Base-by-base conservation (phyloP, 2,113 vertebrate species). In the Nicator chloris region DNA sequence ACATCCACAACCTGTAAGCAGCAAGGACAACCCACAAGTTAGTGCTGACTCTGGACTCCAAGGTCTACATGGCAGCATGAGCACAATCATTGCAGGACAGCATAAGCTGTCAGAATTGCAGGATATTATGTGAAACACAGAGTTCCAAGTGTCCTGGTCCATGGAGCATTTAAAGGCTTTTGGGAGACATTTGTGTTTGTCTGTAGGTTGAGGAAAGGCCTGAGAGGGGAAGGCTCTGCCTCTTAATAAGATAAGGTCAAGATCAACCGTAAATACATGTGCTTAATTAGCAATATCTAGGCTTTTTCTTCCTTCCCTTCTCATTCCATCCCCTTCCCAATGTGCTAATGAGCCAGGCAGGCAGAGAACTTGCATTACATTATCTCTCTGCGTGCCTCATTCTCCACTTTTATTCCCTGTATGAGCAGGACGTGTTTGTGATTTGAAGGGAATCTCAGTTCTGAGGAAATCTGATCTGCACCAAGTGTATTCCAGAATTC, bases 191-290 rank as follows among this genome's bases (percentile, higher is more conserved):
- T 47, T 78, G 51, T 2, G 1, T 50, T 70, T 18, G 17, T 47
- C 76, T 82, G 45, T 60, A 69, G 66, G 69, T 79, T 51, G 65
- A 64, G 47, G 54, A 81, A 47, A 44, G 47, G 57, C 35, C 39
- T 28, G 73, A 94, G 83, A 82, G 50, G 39, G 16, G n/a, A 82
- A 89, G 61, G 61, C 56, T 90, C 70, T 94, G 53, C 15, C 70
- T 82, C 53, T 87, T 95, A 85, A 79, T 79, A 72, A 88, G 75
- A 53, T 95, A 68, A 89, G 57, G 57, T 93, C 89, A 93, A 68
- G 84, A 82, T 50, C 73, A 87, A 86, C 83, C 86, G 92, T 76
- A 92, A 92, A 85, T 89, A 76, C 45, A 57, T 0, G 0, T 59
- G 40, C 73, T 84, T 91, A 64, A 49, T 30, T 28, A 82, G 53